These are phyloP conservation scores for Meteorus colon DNA, from an alignment of 2,888 invertebrate species.

Conservation along the genomic window DNA sequence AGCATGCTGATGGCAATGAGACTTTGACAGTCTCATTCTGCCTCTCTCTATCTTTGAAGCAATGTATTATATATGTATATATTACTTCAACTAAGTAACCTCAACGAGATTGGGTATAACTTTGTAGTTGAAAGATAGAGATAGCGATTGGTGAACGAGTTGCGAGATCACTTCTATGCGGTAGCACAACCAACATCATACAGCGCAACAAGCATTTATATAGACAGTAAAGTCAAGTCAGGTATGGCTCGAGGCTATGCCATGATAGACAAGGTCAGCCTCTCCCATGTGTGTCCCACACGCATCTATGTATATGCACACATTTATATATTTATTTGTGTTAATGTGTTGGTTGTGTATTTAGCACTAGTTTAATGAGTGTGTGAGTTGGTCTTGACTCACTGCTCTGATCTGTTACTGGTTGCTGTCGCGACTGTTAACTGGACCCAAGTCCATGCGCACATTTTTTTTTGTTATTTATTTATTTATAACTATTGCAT, in stretches of 20 bases:
- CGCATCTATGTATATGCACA: slow-evolving; percentile 44
- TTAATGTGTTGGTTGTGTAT: slow-evolving; percentile 16
- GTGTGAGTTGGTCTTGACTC: slow-evolving; percentile 15
- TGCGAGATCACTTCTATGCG: slow-evolving; percentile 52
- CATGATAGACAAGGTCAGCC: slow-evolving; percentile 73
- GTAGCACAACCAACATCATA: slow-evolving; percentile 46
- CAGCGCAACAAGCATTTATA: slow-evolving; percentile 30
- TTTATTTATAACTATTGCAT: neutral
- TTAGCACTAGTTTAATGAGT: neutral
- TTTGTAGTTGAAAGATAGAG: neutral
- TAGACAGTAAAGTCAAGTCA: slow-evolving; percentile 65
- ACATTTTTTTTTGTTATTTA: neutral
- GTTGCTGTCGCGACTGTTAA: neutral
- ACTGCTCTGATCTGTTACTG: neutral
- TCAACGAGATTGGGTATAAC: slow-evolving; percentile 9
- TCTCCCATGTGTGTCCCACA: slow-evolving; percentile 59
- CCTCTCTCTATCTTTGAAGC: neutral
- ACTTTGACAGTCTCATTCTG: slow-evolving; percentile 15
- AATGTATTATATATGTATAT: neutral
- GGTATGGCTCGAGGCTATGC: slow-evolving; percentile 69
- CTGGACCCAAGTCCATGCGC: neutral
- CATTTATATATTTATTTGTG: slow-evolving; percentile 14
- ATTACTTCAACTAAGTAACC: slow-evolving; percentile 1
- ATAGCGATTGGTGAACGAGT: slow-evolving; percentile 43
- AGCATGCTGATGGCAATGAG: slow-evolving; percentile 24